phyloP scores from a whole-genome alignment of 2,797 vertebrate genomes.

The Malurus leucopterus region DNA sequence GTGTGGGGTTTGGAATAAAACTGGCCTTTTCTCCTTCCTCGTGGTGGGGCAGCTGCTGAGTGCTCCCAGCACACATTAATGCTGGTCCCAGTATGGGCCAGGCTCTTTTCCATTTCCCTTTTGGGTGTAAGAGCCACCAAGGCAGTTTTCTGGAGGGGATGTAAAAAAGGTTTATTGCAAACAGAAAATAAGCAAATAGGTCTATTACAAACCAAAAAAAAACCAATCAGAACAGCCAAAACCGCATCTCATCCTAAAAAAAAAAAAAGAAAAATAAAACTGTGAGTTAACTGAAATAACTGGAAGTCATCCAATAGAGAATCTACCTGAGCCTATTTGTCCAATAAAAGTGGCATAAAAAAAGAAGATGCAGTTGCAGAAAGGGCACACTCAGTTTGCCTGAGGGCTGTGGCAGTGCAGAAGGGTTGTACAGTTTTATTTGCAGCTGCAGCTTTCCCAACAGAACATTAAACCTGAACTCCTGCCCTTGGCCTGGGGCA shows the following conservation, averaged over 20 bases:
- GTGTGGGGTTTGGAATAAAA: neutral
- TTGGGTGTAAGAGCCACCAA: neutral
- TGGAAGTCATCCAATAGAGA: neutral
- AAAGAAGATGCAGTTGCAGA: neutral
- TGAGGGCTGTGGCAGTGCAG: fast-evolving
- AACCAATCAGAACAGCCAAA: neutral
- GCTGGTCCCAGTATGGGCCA: neutral
- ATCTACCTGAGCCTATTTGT: neutral
- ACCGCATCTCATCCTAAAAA: neutral
- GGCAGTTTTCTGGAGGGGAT: neutral
- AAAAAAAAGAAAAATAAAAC: neutral
- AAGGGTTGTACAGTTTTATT: neutral
- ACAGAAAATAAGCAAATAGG: neutral
- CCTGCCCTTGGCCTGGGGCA: neutral
- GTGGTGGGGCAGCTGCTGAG: neutral
- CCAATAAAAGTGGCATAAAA: fast-evolving
- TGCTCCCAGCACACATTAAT: neutral
- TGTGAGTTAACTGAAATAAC: neutral
- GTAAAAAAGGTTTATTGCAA: neutral
- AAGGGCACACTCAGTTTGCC: neutral
- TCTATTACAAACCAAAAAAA: neutral
- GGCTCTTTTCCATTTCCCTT: neutral
- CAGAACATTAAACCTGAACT: neutral
- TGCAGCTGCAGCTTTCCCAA: neutral
- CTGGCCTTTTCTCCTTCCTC: neutral